These are phyloP conservation scores for Ramphastos sulfuratus DNA, from an alignment of 2,113 vertebrate genomes.

Conservation along the genomic window DNA sequence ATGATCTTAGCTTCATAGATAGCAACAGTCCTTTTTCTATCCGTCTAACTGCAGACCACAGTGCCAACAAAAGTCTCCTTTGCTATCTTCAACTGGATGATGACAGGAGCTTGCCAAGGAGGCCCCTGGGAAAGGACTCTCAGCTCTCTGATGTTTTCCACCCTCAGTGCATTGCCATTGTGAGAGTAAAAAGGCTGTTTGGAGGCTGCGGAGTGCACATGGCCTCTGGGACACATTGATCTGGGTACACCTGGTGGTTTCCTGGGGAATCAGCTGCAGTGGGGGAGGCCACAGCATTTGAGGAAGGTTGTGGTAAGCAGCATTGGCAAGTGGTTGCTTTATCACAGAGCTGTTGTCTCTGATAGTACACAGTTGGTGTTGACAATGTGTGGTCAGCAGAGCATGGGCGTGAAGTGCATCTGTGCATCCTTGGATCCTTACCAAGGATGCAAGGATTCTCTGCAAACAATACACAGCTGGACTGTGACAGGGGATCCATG, in stretches of 20 bases:
- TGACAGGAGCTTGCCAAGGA: not conserved
- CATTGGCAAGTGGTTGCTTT: not conserved
- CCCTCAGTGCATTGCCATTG: too few species aligned
- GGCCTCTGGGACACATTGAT: not conserved
- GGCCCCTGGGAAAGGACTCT: not conserved
- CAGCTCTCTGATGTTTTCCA: not conserved
- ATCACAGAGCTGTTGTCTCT: not conserved
- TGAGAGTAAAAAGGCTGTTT: not conserved
- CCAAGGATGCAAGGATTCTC: too few species aligned
- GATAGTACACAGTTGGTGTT: rapidly evolving
- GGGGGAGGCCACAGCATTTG: not conserved
- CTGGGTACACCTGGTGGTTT: not conserved
- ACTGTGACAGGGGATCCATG: rapidly evolving
- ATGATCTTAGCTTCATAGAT: not conserved
- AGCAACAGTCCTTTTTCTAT: not conserved
- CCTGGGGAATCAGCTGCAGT: not conserved
- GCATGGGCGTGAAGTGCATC: not conserved
- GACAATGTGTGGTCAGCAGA: not conserved
- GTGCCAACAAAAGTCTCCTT: not conserved
- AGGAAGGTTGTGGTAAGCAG: not conserved
- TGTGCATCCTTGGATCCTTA: not conserved
- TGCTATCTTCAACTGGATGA: not conserved
- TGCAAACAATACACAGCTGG: not conserved
- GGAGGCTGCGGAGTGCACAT: not conserved
- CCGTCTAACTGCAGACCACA: not conserved